Evolutionary conservation across 2,888 invertebrate genomes (phyloP), one percentile per base, ranked within the genome.

Genomic region (Synergus itoensis): DNA sequence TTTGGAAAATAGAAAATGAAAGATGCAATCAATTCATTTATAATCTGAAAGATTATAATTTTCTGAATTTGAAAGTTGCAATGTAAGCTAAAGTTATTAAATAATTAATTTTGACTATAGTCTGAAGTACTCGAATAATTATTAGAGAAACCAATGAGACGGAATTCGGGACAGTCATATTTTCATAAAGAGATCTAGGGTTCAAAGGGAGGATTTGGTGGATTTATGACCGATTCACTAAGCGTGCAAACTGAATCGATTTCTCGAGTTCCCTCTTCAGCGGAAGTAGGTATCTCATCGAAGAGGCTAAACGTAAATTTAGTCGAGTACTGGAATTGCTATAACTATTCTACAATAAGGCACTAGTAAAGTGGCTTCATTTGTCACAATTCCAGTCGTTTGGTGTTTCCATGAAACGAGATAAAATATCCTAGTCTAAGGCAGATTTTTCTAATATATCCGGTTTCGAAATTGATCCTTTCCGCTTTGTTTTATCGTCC

Each of bases 201-300:
- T 69, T 69, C 69, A 69, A 45, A 69, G 48, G 16, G 16, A 69
- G 69, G 21, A 40, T 60, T 60, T 60, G 21, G n/a, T 40, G 48
- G 48, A 64, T 28, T 69, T 48, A 69, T 69, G 45, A 69, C 28
- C 21, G 28, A 69, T 69, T 69, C 69, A 45, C 48, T 45, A 48
- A 48, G 69, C 28, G 28, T 45, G 28, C 14, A 48, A 69, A 69
- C 28, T 48, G 45, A 40, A 64, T 64, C 64, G 36, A 64, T 64
- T 40, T 40, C 64, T 64, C 64, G 41, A 64, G 64, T 64, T 40
- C 14, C n/a, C 64, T 40, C 36, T 64, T 64, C 40, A 64, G 40
- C 64, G 64, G 36, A 64, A 64, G 40, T 60, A 48, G 48, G 28
- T 63, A 14, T 63, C 21, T 63, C 63, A 64, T 36, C 36, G 63